A percentile compares a stretch with the other conserved stretches of the same genome.
Conservation (phyloP, 2,113 vertebrate species). For the Rhodinocichla rosea region DNA sequence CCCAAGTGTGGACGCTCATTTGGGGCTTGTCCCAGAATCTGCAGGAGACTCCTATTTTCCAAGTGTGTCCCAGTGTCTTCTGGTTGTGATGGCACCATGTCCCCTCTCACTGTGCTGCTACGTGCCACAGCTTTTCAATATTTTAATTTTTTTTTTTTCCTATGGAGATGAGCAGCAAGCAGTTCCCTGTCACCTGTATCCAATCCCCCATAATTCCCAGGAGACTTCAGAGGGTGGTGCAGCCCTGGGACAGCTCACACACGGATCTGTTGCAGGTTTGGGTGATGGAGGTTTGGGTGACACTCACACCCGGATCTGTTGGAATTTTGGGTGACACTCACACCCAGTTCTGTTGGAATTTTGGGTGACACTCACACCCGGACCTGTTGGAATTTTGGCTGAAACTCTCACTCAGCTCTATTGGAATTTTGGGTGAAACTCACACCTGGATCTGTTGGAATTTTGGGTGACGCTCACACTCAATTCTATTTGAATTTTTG, state of each 20-base stretch:
- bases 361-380: not conserved
- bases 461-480: rapidly evolving
- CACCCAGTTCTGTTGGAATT: rapidly evolving
- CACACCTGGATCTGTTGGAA: not conserved
- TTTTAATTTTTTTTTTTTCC: not conserved
- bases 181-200: rapidly evolving
- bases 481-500: not conserved
- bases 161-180: not conserved
- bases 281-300: too few species aligned
- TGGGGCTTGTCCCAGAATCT: not conserved
- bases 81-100: rapidly evolving
- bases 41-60: not conserved
- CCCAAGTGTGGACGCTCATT: rapidly evolving
- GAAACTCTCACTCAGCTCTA: rapidly evolving
- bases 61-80: too few species aligned
- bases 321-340: rapidly evolving
- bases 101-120: not conserved
- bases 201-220: not conserved
- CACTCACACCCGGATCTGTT: too few species aligned
- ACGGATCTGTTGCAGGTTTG: rapidly evolving
- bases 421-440: not conserved
- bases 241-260: not conserved
- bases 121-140: rapidly evolving
- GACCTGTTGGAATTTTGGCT: rapidly evolving
- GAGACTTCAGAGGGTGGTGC: not conserved